A percentile compares a stretch with the other conserved stretches of the same genome.
These are phyloP conservation scores for Schrankia costaestrigalis DNA, from an alignment of 2,888 invertebrate genomes.

Conservation along the genomic window DNA sequence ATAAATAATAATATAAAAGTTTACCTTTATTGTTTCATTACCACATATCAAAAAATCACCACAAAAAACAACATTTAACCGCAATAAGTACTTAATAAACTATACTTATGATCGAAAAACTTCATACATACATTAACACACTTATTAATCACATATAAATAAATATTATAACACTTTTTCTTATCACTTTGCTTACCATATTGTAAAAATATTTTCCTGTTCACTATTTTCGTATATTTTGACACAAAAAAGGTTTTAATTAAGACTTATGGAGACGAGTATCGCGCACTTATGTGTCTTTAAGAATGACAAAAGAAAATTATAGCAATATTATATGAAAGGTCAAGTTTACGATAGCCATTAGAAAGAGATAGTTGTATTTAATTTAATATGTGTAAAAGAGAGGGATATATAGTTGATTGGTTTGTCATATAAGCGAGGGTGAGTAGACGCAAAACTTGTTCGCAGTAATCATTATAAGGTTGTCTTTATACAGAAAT, in stretches of 20 bases:
- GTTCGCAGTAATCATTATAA: constrained; percentile 25
- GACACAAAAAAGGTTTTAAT: constrained; percentile 31
- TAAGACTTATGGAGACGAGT: constrained; percentile 39
- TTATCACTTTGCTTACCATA: constrained; percentile 39
- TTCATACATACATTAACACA: constrained; percentile 28
- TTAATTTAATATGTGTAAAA: no score
- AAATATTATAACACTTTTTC: constrained; percentile 22
- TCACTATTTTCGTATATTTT: constrained; percentile 34
- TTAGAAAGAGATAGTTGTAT: constrained; percentile 38
- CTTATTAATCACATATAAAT: constrained; percentile 21
- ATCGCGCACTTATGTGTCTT: constrained; percentile 37
- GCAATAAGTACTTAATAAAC: no score
- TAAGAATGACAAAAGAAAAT: constrained; percentile 56
- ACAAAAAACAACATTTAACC: constrained; percentile 25
- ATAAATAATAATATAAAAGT: no score
- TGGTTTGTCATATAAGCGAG: constrained; percentile 18
- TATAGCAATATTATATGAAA: constrained; percentile 45
- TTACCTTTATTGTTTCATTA: no score
- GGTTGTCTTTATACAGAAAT: neutral
- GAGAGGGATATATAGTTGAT: constrained; percentile 9
- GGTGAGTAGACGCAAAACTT: constrained; percentile 51
- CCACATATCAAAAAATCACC: no score
- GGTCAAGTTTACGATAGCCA: constrained; percentile 69
- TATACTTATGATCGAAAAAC: no score
- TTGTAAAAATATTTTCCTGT: constrained; percentile 26